Evolutionary conservation across 2,888 invertebrate genomes (phyloP).

Genomic region (Acronicta psi): DNA sequence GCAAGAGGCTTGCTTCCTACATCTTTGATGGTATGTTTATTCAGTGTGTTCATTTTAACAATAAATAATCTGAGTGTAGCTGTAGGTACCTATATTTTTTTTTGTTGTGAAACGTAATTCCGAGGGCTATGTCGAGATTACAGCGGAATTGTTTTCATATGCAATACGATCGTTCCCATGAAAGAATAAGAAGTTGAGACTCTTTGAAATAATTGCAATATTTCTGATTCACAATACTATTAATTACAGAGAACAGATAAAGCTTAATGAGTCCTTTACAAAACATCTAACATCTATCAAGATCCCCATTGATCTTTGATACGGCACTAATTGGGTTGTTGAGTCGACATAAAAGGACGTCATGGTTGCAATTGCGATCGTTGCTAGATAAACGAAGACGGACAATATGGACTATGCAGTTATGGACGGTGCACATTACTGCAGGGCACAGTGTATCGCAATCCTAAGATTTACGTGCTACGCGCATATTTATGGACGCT

Average conservation of each 20-base stretch:
- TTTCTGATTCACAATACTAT: constrained; percentile 8
- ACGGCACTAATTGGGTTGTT: constrained; percentile 33
- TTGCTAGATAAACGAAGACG: constrained; percentile 44
- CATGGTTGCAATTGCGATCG: constrained; percentile 34
- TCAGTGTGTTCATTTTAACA: too few species aligned
- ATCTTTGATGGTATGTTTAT: too few species aligned
- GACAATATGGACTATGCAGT: constrained; percentile 15
- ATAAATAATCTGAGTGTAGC: too few species aligned
- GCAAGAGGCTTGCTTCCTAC: too few species aligned
- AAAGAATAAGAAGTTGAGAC: too few species aligned
- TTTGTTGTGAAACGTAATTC: too few species aligned
- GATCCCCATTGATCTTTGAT: constrained; percentile 11
- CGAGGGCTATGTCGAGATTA: too few species aligned
- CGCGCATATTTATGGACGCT: constrained; percentile 29
- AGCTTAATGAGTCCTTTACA: constrained; percentile 13
- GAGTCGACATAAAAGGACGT: constrained; percentile 32
- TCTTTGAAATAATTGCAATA: not conserved
- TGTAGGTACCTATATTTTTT: too few species aligned
- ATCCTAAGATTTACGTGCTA: constrained; percentile 35
- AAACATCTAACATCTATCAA: constrained; percentile 2
- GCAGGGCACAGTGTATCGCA: constrained; percentile 28
- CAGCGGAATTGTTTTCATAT: too few species aligned
- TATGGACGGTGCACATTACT: constrained; percentile 37
- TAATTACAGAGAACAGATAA: constrained; percentile 14
- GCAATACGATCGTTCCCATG: too few species aligned